Percentiles rank a stretch among this genome's conserved stretches.
These are phyloP conservation scores for Oryctolagus cuniculus DNA, from an alignment of 2,113 vertebrate species.

Conservation along the genomic window mOryCun1.1 NC_091439.1:106953501-106954000, in stretches of 20 bases:
- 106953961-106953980: background rate
- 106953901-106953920: slow-evolving; percentile 51
- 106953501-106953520: slow-evolving; percentile 64
- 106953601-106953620: slow-evolving; percentile 70
- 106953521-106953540: slow-evolving; percentile 60
- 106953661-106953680: background rate
- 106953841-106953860: background rate
- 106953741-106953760: slow-evolving; percentile 27
- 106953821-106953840: background rate
- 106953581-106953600: slow-evolving; percentile 74
- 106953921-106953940: slow-evolving; percentile 52
- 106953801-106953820: background rate
- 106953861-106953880: background rate
- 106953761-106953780: background rate
- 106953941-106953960: slow-evolving; percentile 58
- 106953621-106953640: slow-evolving; percentile 24
- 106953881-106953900: background rate
- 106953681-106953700: background rate
- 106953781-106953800: background rate
- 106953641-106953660: slow-evolving; percentile 40
- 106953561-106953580: slow-evolving; percentile 73
- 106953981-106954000: slow-evolving; percentile 51
- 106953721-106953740: background rate
- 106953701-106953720: background rate
- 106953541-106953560: slow-evolving; percentile 65